Evolutionary conservation across 2,113 vertebrate species (phyloP), one percentile per base, ranked within the genome.

Genomic region (Scophthalmus maximus): DNA sequence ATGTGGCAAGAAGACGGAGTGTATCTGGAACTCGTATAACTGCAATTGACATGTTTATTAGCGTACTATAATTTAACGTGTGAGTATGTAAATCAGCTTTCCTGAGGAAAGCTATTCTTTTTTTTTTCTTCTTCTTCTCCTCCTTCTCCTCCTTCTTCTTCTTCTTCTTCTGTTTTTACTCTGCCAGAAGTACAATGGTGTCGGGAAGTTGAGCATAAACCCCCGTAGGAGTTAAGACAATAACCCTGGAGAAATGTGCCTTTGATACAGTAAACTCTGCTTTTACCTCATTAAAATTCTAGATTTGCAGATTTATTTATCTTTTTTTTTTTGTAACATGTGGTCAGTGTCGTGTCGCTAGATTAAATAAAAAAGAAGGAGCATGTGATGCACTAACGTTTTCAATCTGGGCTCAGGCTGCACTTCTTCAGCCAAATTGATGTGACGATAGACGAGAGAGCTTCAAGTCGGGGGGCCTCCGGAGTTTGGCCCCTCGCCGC

Each of bases 261-360:
- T 90, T 81, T 73, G 79, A 87, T 81, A n/a, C n/a, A n/a, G n/a
- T n/a, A n/a, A 84, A 72, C 74, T 82, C 53, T 88, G 76, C 85
- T 86, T 86, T 90, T 89, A 92, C 90, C 88, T 93, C 88, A 83
- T 90, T 78, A 42, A 84, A n/a, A 78, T 36, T 88, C 64, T 84
- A 80, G 73, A 88, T 92, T 89, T 89, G 76, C 69, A 66, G 81
- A 89, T 91, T 89, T 91, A 91, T 90, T 92, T 91, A 91, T 86
- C 75, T 69, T 88, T n/a, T n/a, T 47, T 46, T 18, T 47, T 26
- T 88, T 91, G 81, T 92, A 92, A 85, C 83, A 78, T 82, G 78
- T 90, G 86, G 84, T 89, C 77, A 88, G 68, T 81, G 81, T 85
- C 76, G 84, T 90, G 82, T 89, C 83, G 82, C 77, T 82, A 79